These are phyloP conservation scores for Strix occidentalis DNA, from an alignment of 2,797 vertebrate species.

Conservation along the genomic window DNA sequence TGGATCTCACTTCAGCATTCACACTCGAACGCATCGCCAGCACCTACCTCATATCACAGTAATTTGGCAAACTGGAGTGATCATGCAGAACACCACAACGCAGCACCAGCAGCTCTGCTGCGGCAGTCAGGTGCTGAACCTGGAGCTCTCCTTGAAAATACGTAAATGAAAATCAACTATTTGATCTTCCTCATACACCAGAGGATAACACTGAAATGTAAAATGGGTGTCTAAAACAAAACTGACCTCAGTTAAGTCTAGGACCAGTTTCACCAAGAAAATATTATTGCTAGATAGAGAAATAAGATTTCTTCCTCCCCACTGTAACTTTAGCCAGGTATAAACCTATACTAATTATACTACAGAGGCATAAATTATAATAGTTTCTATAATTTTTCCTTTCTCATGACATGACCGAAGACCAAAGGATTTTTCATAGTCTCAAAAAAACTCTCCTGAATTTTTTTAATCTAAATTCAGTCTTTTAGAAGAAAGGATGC, in stretches of 20 bases:
- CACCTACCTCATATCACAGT: background rate
- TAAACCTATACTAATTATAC: background rate
- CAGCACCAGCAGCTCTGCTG: background rate
- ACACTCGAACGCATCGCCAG: background rate
- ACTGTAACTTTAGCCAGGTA: background rate
- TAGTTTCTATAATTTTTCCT: background rate
- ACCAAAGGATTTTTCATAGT: background rate
- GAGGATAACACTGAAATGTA: background rate
- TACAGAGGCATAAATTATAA: background rate
- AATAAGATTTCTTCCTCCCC: background rate
- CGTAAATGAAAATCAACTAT: rapidly evolving
- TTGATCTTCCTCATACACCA: background rate
- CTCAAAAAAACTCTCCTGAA: background rate
- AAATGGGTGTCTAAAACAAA: background rate
- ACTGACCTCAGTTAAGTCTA: background rate
- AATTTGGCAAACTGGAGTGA: rapidly evolving
- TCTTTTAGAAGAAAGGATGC: too few relatives aligned
- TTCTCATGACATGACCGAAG: background rate
- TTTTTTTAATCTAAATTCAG: background rate
- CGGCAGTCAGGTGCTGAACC: too few relatives aligned
- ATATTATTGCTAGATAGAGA: background rate
- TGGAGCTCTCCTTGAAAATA: background rate
- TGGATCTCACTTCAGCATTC: background rate
- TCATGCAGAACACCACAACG: rapidly evolving
- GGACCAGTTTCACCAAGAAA: background rate